These are phyloP conservation scores for Pilophorus perplexus DNA, from an alignment of 2,888 invertebrate species.

Conservation along the genomic window DNA sequence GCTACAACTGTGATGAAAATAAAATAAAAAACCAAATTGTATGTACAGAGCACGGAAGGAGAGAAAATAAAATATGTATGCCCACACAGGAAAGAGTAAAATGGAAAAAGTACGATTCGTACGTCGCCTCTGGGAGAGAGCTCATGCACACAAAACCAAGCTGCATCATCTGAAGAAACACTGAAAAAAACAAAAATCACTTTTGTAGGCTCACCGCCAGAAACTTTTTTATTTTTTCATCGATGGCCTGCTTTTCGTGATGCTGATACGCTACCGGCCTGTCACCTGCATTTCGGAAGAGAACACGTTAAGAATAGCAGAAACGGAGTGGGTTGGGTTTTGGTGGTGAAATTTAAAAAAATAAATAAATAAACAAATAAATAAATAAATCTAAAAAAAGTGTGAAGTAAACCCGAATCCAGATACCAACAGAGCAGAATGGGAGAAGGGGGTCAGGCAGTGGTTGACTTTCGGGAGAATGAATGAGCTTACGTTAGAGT, in stretches of 20 bases:
- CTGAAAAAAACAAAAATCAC: conserved; percentile 45
- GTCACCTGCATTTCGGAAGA: conserved; percentile 46
- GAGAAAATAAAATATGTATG: background rate
- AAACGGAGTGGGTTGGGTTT: background rate
- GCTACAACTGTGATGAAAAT: no score
- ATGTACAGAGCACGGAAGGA: conserved; percentile 11
- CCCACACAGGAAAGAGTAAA: conserved; percentile 2
- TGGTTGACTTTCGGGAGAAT: background rate
- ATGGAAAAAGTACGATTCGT: conserved; percentile 23
- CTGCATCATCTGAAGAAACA: conserved; percentile 46
- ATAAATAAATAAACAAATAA: conserved; percentile 10
- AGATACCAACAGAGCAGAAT: conserved; percentile 41
- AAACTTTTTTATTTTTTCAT: conserved; percentile 91
- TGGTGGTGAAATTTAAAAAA: background rate
- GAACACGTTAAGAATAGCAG: conserved; percentile 15
- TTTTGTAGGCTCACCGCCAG: conserved; percentile 69
- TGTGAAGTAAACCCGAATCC: background rate
- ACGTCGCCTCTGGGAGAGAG: conserved; percentile 38
- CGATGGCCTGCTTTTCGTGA: conserved; percentile 79
- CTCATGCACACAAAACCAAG: conserved; percentile 46
- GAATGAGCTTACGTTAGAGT: background rate
- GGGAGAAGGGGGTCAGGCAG: background rate
- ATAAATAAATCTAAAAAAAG: background rate
- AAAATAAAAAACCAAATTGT: conserved; percentile 6
- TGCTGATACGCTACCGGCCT: conserved; percentile 45